phyloP scores from a whole-genome alignment of 2,797 vertebrate genomes.

The Oophaga sylvatica region DNA sequence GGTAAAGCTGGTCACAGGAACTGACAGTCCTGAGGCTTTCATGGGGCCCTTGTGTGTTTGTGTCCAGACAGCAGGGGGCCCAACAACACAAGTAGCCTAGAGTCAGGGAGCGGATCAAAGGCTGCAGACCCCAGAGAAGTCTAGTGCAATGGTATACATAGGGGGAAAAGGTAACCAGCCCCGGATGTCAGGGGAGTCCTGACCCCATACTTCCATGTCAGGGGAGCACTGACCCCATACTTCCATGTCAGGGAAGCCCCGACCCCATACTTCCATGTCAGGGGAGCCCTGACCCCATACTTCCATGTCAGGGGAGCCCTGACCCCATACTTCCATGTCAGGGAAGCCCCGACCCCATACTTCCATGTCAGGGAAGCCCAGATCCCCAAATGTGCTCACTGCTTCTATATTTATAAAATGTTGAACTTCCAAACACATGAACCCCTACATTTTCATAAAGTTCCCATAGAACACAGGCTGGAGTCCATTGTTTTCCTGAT shows the following conservation, averaged over 20 bases:
- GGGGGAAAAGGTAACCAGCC: not conserved
- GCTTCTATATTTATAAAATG: too few relatives aligned
- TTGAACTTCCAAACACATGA: too few relatives aligned
- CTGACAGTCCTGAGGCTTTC: not conserved
- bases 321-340: too few relatives aligned
- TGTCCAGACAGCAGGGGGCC: conserved; percentile 29
- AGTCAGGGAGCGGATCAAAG: conserved; percentile 11
- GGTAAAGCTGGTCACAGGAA: not conserved
- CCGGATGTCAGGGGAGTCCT: too few relatives aligned
- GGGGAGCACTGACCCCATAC: too few relatives aligned
- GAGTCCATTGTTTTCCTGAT: too few relatives aligned
- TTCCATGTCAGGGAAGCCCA: too few relatives aligned
- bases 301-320: too few relatives aligned
- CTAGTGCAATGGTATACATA: not conserved
- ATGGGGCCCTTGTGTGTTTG: conserved; percentile 21
- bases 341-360: not conserved
- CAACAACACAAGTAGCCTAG: conserved; percentile 5
- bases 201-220: not conserved
- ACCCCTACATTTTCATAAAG: too few relatives aligned
- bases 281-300: not conserved
- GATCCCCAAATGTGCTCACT: not conserved
- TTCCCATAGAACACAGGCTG: too few relatives aligned
- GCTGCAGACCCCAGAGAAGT: not conserved
- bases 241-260: too few relatives aligned
- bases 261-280: too few relatives aligned